Evolutionary conservation across 2,797 vertebrate species (phyloP).

Genomic region (Oryzias sinensis): DNA sequence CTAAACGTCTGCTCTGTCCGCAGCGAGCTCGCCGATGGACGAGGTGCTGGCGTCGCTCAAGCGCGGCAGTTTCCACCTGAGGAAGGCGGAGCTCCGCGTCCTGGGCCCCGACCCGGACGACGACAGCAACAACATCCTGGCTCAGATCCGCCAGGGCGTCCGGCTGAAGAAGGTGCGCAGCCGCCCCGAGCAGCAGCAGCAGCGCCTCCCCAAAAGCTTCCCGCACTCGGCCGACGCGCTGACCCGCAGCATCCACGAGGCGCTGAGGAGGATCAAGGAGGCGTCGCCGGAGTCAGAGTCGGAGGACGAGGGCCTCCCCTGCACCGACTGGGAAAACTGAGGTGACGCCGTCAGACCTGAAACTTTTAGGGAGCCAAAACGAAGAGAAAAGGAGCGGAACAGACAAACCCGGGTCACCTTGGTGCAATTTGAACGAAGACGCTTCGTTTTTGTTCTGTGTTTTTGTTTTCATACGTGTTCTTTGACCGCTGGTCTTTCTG

Average conservation of each 20-base stretch:
- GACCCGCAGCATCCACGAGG: slow-evolving; percentile 97
- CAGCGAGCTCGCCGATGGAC: slow-evolving; percentile 98
- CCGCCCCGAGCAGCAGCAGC: slow-evolving; percentile 79
- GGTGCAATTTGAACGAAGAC: slow-evolving; percentile 50
- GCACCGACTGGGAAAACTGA: slow-evolving; percentile 96
- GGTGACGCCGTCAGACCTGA: not conserved
- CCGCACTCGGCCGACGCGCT: slow-evolving; percentile 88
- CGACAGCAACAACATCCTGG: slow-evolving; percentile 95
- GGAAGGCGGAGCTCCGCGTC: slow-evolving; percentile 93
- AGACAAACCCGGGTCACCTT: slow-evolving; percentile 22
- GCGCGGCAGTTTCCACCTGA: slow-evolving; percentile 94
- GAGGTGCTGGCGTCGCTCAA: slow-evolving; percentile 97
- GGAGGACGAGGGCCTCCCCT: slow-evolving; percentile 90
- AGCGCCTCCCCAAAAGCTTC: slow-evolving; percentile 77
- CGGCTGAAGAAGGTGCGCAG: slow-evolving; percentile 88
- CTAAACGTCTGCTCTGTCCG: not conserved
- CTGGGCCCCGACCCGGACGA: slow-evolving; percentile 91
- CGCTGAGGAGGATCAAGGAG: slow-evolving; percentile 94
- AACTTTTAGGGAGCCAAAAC: slow-evolving; percentile 21
- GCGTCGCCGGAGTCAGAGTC: slow-evolving; percentile 96
- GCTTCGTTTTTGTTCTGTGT: not conserved
- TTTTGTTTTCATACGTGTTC: slow-evolving; percentile 29
- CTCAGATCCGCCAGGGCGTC: slow-evolving; percentile 95
- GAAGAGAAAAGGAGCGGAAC: not conserved
- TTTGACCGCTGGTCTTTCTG: slow-evolving; percentile 38